Evolutionary conservation across 2,113 vertebrate genomes (phyloP).

Genomic region (Cynocephalus volans): DNA sequence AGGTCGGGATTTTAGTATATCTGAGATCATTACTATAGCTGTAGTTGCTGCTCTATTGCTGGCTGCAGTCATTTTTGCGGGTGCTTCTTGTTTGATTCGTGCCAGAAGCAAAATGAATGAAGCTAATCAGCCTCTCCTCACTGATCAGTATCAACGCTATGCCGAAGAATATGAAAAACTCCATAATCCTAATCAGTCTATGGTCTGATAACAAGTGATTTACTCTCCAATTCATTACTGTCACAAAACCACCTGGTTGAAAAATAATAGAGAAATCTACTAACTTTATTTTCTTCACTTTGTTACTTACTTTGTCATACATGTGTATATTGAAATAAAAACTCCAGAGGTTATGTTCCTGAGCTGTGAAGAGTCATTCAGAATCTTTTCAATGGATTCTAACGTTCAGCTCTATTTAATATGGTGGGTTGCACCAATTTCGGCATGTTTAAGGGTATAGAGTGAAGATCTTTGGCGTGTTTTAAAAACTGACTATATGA

Average conservation of each 20-base stretch:
- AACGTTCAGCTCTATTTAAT: constrained; percentile 49
- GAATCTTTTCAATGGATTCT: not conserved
- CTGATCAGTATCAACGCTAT: constrained; percentile 96
- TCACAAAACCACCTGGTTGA: constrained; percentile 53
- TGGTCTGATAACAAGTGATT: constrained; percentile 88
- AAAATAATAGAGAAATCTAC: constrained; percentile 73
- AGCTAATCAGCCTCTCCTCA: constrained; percentile 94
- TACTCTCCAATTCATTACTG: constrained; percentile 11
- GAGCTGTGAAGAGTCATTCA: not conserved
- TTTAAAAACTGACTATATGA: not conserved
- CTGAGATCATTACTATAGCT: constrained; percentile 95
- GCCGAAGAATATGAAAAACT: constrained; percentile 92
- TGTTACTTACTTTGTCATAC: constrained; percentile 11
- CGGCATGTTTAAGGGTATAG: not conserved
- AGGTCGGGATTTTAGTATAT: constrained; percentile 92
- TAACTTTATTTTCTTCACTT: not conserved
- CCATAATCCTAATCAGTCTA: constrained; percentile 92
- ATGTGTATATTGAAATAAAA: not conserved
- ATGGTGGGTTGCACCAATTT: not conserved
- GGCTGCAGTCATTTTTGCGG: constrained; percentile 92
- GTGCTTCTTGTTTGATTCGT: constrained; percentile 91
- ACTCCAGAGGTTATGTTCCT: not conserved
- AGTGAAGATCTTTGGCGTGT: not conserved
- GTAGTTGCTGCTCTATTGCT: constrained; percentile 93
- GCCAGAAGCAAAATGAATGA: constrained; percentile 90